phyloP scores from a whole-genome alignment of 2,888 invertebrate genomes.

The Maniola hyperantus region DNA sequence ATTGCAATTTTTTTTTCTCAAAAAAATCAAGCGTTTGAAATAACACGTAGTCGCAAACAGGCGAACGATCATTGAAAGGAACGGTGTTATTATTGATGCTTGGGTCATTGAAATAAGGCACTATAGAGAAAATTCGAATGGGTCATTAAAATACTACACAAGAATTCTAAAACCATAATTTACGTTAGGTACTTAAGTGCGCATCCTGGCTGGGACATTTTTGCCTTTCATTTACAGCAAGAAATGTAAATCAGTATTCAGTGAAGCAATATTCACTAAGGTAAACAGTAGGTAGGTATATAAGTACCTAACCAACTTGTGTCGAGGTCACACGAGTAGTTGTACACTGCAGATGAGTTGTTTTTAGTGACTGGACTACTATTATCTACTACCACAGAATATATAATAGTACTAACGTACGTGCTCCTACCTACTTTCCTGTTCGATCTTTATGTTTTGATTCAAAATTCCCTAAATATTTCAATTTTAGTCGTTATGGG shows the following conservation, averaged over 20 bases:
- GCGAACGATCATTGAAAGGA: neutral
- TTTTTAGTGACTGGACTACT: neutral
- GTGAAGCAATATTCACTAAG: slow-evolving; percentile 5
- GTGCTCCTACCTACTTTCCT: too few species aligned
- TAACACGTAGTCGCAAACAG: too few species aligned
- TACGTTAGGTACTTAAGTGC: neutral
- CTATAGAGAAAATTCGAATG: too few species aligned
- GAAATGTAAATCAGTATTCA: slow-evolving; percentile 7
- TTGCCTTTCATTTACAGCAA: slow-evolving; percentile 1
- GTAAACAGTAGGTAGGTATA: neutral
- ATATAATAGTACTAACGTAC: too few species aligned
- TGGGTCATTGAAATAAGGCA: neutral
- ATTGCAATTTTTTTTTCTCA: too few species aligned
- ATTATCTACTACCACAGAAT: too few species aligned
- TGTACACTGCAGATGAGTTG: neutral
- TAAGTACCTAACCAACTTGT: slow-evolving; percentile 23
- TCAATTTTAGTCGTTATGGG: too few species aligned
- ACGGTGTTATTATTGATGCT: neutral
- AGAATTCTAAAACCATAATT: neutral
- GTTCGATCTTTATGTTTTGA: too few species aligned
- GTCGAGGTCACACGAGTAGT: slow-evolving; percentile 26
- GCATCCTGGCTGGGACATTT: slow-evolving; percentile 14
- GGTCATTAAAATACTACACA: neutral
- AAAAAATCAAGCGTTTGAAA: too few species aligned
- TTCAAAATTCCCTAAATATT: too few species aligned